A percentile compares a stretch with the other conserved stretches of the same genome.
Conservation (phyloP, 2,888 invertebrate species). For the Andrena chrysosceles region DNA sequence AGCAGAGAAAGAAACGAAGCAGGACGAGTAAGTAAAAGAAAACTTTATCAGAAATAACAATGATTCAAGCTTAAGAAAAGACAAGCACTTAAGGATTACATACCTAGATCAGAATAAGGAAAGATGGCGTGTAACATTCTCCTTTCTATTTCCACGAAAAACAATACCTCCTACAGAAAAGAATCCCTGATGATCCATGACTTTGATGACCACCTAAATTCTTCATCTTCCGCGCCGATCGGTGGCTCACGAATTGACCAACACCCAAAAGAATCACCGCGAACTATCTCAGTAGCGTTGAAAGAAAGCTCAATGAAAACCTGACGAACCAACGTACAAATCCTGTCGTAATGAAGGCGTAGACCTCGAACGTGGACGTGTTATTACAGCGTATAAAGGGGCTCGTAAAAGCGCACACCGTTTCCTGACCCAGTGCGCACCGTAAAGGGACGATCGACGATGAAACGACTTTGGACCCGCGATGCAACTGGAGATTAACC, state of each 20-base stretch:
- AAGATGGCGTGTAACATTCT: too few relatives aligned
- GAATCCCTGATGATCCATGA: too few relatives aligned
- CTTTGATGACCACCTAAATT: too few relatives aligned
- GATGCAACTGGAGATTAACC: slow-evolving; percentile 20
- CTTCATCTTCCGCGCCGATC: not conserved
- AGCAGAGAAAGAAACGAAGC: too few relatives aligned
- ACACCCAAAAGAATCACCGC: not conserved
- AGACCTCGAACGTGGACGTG: slow-evolving; percentile 70
- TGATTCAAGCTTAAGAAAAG: too few relatives aligned
- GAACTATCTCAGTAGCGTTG: not conserved
- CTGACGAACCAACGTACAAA: slow-evolving; percentile 46
- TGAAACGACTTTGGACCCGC: not conserved
- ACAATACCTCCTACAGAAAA: too few relatives aligned
- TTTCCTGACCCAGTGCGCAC: slow-evolving; percentile 28
- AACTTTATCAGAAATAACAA: too few relatives aligned
- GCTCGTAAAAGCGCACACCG: slow-evolving; percentile 72
- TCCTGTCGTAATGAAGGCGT: slow-evolving; percentile 76
- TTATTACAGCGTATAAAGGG: slow-evolving; percentile 78
- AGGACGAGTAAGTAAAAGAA: too few relatives aligned
- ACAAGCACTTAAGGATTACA: too few relatives aligned
- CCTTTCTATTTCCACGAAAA: too few relatives aligned
- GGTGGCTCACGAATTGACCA: not conserved
- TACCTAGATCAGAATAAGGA: too few relatives aligned
- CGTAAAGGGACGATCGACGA: not conserved
- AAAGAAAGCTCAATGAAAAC: not conserved